Conservation (phyloP, 1,140 invertebrate genomes). For the Camponotus floridanus region DNA sequence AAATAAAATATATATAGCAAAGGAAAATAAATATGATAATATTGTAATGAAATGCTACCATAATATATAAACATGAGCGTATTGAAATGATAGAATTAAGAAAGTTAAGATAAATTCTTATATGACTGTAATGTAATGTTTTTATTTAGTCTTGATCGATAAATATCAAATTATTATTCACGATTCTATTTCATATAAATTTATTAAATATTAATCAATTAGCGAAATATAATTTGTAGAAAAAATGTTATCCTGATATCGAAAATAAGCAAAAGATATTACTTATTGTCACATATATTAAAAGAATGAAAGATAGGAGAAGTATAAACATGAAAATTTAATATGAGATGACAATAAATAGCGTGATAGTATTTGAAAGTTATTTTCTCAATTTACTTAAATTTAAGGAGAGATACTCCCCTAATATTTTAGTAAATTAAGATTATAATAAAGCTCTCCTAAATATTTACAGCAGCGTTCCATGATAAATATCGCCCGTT, state of each 20-base stretch:
- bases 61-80: not conserved
- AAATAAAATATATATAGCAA: not conserved
- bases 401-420: too few relatives aligned
- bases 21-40: not conserved
- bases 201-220: not conserved
- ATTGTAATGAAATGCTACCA: not conserved
- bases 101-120: not conserved
- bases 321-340: not conserved
- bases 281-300: not conserved
- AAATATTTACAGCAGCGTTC: not conserved
- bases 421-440: not conserved
- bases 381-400: too few relatives aligned
- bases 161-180: not conserved
- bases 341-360: not conserved
- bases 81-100: not conserved
- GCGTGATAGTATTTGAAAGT: not conserved
- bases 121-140: not conserved
- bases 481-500: not conserved
- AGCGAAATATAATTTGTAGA: not conserved
- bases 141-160: not conserved
- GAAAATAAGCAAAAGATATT: not conserved
- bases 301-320: not conserved
- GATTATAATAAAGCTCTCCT: conserved; percentile 9
- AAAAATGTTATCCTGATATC: not conserved
- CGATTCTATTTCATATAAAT: not conserved